Conservation (phyloP, 1,140 invertebrate genomes). For the Sycophila sp. region DNA sequence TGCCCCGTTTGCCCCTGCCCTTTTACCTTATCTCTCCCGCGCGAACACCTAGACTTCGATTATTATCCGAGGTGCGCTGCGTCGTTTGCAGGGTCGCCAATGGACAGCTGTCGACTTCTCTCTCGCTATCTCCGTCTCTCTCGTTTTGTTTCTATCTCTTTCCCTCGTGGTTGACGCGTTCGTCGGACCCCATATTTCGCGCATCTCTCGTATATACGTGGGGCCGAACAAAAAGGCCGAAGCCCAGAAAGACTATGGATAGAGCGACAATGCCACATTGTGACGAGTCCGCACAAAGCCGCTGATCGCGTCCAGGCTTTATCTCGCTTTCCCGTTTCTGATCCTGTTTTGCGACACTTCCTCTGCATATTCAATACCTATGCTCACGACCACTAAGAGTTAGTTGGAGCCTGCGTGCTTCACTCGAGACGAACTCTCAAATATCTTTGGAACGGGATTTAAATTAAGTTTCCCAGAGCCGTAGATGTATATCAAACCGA, state of each 20-base stretch:
- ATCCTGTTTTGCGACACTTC: not conserved
- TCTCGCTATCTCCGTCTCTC: too few relatives aligned
- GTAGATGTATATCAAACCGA: too few relatives aligned
- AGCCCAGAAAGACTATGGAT: constrained; percentile 52
- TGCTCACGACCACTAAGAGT: not conserved
- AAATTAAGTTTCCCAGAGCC: too few relatives aligned
- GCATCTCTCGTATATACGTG: not conserved
- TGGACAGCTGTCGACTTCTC: constrained; percentile 23
- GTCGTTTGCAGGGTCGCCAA: not conserved
- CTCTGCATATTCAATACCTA: not conserved
- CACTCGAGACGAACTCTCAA: not conserved
- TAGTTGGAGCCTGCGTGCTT: not conserved
- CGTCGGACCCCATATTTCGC: constrained; percentile 38
- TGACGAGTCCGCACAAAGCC: constrained; percentile 52
- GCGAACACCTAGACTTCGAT: constrained; percentile 9
- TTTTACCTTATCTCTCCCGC: constrained; percentile 15
- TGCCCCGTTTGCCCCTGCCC: not conserved
- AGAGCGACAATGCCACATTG: constrained; percentile 56
- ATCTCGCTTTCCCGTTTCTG: not conserved
- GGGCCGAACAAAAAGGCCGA: constrained; percentile 49
- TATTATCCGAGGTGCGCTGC: constrained; percentile 12
- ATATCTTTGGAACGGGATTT: too few relatives aligned
- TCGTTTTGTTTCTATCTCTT: too few relatives aligned
- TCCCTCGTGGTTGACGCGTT: not conserved
- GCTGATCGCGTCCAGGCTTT: not conserved